These are phyloP conservation scores for Malacoraja senta DNA, from an alignment of 2,797 vertebrate species.

Conservation along the genomic window DNA sequence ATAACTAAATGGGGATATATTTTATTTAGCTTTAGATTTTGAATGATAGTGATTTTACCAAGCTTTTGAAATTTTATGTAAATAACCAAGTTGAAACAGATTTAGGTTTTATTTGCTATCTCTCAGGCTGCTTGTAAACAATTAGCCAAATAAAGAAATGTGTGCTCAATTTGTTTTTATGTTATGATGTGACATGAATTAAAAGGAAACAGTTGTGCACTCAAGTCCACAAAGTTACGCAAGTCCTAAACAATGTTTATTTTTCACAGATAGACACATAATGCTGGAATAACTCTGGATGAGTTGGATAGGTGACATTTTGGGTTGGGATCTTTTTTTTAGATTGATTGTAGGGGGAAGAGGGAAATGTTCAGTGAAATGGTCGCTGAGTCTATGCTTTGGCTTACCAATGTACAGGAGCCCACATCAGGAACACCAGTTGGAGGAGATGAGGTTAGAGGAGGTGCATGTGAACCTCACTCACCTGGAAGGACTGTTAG, in stretches of 20 bases:
- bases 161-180: neutral
- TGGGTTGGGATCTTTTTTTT: too few species aligned
- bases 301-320: too few species aligned
- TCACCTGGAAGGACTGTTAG: too few species aligned
- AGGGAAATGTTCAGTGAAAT: too few species aligned
- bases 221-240: neutral
- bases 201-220: neutral
- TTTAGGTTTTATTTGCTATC: constrained; percentile 35
- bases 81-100: constrained; percentile 43
- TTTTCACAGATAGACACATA: neutral
- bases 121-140: constrained; percentile 12
- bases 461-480: too few species aligned
- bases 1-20: constrained; percentile 41
- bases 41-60: constrained; percentile 39
- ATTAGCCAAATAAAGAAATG: constrained; percentile 31
- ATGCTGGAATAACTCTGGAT: too few species aligned
- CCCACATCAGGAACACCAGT: too few species aligned
- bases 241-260: neutral
- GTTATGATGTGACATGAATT: neutral
- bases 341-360: too few species aligned
- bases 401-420: too few species aligned
- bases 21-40: constrained; percentile 43
- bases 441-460: too few species aligned
- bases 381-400: too few species aligned
- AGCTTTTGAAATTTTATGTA: constrained; percentile 47